These are phyloP conservation scores for Platerodrilus igneus DNA, from an alignment of 2,888 invertebrate species.

Conservation along the genomic window DNA sequence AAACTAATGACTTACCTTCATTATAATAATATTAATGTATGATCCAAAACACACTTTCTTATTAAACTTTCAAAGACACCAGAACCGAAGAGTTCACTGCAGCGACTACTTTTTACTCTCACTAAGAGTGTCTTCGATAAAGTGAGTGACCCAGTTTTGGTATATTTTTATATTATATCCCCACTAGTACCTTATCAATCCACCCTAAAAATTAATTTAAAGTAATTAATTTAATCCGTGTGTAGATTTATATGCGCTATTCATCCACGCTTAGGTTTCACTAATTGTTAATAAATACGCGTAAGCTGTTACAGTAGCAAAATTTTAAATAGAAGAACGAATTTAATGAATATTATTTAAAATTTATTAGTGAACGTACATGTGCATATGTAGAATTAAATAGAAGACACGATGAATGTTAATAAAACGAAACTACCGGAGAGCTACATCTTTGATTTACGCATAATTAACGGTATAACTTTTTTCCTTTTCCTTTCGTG, in stretches of 20 bases:
- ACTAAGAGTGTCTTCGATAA: conserved; percentile 35
- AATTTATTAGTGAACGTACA: too few relatives aligned
- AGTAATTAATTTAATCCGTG: background rate
- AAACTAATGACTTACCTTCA: conserved; percentile 39
- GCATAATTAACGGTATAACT: too few relatives aligned
- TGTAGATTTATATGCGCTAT: background rate
- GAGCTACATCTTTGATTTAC: too few relatives aligned
- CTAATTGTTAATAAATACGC: conserved; percentile 10
- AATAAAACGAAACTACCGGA: too few relatives aligned
- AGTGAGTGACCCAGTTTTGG: conserved; percentile 38
- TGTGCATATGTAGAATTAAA: too few relatives aligned
- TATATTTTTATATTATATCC: conserved; percentile 33
- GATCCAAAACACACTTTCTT: conserved; percentile 31
- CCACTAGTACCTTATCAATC: conserved; percentile 27
- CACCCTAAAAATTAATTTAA: conserved; percentile 8
- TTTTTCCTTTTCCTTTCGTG: too few relatives aligned
- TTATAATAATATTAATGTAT: conserved; percentile 30
- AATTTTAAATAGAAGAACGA: too few relatives aligned
- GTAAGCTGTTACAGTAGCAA: too few relatives aligned
- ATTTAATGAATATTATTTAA: too few relatives aligned
- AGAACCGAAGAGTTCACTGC: conserved; percentile 27
- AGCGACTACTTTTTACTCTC: conserved; percentile 40
- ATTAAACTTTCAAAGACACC: conserved; percentile 29
- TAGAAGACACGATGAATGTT: too few relatives aligned
- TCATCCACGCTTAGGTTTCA: conserved; percentile 5